These are phyloP conservation scores for Argyra leucocephala DNA, from an alignment of 2,888 invertebrate species.

Conservation along the genomic window DNA sequence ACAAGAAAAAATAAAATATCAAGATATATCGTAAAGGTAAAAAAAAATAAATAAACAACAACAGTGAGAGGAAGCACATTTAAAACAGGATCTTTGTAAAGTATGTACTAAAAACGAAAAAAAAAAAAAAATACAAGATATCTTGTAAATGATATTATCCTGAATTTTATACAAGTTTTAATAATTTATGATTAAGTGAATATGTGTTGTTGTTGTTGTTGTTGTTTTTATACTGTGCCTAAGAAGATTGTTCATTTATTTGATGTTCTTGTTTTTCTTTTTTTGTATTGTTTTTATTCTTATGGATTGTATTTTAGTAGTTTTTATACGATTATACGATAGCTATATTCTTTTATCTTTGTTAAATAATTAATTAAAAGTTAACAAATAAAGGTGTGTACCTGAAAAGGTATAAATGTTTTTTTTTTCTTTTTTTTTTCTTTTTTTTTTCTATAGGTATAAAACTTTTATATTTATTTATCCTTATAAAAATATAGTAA, in stretches of 20 bases:
- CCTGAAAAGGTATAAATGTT: neutral
- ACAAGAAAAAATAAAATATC: too few relatives aligned
- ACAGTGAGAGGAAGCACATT: too few relatives aligned
- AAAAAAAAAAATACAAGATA: too few relatives aligned
- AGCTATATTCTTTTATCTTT: neutral
- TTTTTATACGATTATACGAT: too few relatives aligned
- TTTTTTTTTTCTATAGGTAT: neutral
- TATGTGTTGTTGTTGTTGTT: neutral
- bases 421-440: too few relatives aligned
- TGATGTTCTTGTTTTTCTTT: neutral
- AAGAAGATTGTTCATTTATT: neutral
- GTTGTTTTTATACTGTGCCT: neutral
- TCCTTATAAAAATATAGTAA: too few relatives aligned
- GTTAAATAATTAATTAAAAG: neutral
- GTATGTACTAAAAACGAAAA: too few relatives aligned
- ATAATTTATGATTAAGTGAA: neutral
- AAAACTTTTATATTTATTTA: too few relatives aligned
- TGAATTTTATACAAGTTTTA: neutral
- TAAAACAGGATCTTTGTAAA: too few relatives aligned
- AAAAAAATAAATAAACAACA: too few relatives aligned
- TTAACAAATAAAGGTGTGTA: conserved; percentile 6
- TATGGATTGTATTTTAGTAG: neutral
- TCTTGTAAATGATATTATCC: neutral
- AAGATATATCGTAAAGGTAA: too few relatives aligned
- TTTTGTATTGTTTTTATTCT: neutral